Conservation (phyloP, 2,113 vertebrate species). For the Macquaria australasica region DNA sequence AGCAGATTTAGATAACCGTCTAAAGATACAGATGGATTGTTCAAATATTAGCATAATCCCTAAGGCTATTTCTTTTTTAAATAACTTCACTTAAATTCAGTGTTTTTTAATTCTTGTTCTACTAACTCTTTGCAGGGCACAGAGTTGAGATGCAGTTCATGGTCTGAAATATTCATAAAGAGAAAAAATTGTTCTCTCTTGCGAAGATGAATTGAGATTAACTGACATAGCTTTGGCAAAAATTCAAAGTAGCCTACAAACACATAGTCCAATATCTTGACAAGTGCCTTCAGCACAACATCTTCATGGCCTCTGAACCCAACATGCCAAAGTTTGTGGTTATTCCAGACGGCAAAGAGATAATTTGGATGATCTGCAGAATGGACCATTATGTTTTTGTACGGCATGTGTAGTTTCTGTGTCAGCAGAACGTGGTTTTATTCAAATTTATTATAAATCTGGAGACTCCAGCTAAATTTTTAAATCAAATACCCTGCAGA, state of each 20-base stretch:
- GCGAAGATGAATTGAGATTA: constrained; percentile 43
- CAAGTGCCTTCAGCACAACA: constrained; percentile 16
- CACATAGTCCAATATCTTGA: constrained; percentile 30
- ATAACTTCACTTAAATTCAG: constrained; percentile 1
- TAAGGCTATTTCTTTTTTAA: constrained; percentile 24
- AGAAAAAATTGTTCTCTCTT: constrained; percentile 28
- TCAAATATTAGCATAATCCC: constrained; percentile 53
- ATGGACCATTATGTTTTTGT: background rate
- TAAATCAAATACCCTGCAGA: background rate
- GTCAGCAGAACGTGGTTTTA: background rate
- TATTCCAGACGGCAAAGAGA: constrained; percentile 3
- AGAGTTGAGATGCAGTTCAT: constrained; percentile 41
- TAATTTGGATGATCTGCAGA: constrained; percentile 28
- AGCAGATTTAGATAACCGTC: constrained; percentile 27
- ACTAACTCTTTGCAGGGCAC: constrained; percentile 13
- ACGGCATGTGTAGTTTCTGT: background rate
- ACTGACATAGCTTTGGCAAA: constrained; percentile 26
- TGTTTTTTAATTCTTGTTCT: constrained; percentile 32
- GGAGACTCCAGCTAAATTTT: background rate
- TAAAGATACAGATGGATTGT: constrained; percentile 28
- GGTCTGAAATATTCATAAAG: constrained; percentile 47
- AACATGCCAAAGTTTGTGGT: constrained; percentile 3
- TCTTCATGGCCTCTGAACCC: constrained; percentile 15
- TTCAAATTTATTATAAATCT: background rate
- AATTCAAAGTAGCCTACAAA: constrained; percentile 15